A percentile compares a stretch with the other conserved stretches of the same genome.
Evolutionary conservation across 2,113 vertebrate genomes (phyloP).

Genomic region (Dromiciops gliroides): DNA sequence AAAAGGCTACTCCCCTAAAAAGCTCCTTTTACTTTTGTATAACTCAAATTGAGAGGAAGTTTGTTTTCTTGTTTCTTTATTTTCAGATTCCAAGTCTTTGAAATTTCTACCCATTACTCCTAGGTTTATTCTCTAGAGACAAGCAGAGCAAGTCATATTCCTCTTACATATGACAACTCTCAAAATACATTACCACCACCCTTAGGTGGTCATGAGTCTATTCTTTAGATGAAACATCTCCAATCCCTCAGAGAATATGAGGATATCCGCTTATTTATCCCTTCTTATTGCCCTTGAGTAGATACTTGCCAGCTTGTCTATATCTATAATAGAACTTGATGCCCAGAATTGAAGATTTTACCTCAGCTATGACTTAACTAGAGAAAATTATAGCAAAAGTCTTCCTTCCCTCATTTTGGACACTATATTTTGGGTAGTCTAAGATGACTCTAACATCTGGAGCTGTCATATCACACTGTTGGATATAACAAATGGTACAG

Average conservation of each 20-base stretch:
- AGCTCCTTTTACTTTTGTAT: background rate
- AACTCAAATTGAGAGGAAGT: background rate
- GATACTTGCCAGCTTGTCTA: background rate
- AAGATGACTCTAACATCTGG: background rate
- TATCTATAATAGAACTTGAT: background rate
- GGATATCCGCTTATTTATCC: background rate
- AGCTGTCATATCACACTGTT: background rate
- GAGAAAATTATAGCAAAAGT: background rate
- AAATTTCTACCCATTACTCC: background rate
- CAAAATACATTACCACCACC: background rate
- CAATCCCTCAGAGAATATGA: background rate
- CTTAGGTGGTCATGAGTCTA: background rate
- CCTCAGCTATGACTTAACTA: background rate
- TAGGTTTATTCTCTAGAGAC: background rate
- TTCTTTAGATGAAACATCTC: background rate
- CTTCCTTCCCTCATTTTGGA: background rate
- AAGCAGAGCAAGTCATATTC: background rate
- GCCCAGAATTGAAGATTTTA: background rate
- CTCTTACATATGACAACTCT: background rate
- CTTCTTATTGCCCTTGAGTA: background rate
- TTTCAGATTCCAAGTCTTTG: background rate
- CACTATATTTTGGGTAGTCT: background rate
- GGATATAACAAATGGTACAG: background rate
- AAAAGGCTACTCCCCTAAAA: background rate
- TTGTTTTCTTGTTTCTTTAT: background rate